Evolutionary conservation across 1,140 invertebrate genomes (phyloP).

Genomic region (Coenobita brevimanus): DNA sequence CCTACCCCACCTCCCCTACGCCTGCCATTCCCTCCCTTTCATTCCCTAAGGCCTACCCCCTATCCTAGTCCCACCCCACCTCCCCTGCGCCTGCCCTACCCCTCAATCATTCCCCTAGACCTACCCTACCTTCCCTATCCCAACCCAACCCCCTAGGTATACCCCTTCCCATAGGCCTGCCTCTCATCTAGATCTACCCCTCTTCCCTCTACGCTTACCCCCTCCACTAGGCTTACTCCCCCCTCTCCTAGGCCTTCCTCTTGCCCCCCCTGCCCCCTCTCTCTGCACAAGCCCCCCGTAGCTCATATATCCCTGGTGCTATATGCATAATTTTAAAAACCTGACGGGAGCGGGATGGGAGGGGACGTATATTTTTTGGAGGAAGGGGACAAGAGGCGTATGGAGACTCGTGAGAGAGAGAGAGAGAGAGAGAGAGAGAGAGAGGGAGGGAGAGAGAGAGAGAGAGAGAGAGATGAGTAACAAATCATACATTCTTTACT

Average conservation of each 20-base stretch:
- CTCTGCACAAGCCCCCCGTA: neutral
- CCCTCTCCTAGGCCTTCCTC: neutral
- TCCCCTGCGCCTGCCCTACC: too few relatives aligned
- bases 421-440: constrained; percentile 15
- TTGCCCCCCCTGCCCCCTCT: too few relatives aligned
- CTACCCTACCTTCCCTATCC: neutral
- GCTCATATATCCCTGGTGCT: constrained; percentile 26
- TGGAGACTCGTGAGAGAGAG: neutral
- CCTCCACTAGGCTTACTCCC: too few relatives aligned
- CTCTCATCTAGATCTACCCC: too few relatives aligned
- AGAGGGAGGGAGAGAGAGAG: neutral
- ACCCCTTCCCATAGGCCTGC: neutral
- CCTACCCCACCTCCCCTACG: neutral
- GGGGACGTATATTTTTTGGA: neutral
- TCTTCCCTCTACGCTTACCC: too few relatives aligned
- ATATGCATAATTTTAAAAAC: constrained; percentile 39
- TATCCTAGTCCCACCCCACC: too few relatives aligned
- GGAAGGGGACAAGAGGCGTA: neutral
- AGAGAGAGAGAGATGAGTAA: neutral
- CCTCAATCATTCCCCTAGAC: neutral
- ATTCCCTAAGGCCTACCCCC: neutral
- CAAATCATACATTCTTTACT: too few relatives aligned
- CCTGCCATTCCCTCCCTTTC: neutral
- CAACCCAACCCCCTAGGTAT: too few relatives aligned
- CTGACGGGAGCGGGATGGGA: neutral